Evolutionary conservation across 1,140 invertebrate species (phyloP).

Genomic region (Cotesia glomerata): DNA sequence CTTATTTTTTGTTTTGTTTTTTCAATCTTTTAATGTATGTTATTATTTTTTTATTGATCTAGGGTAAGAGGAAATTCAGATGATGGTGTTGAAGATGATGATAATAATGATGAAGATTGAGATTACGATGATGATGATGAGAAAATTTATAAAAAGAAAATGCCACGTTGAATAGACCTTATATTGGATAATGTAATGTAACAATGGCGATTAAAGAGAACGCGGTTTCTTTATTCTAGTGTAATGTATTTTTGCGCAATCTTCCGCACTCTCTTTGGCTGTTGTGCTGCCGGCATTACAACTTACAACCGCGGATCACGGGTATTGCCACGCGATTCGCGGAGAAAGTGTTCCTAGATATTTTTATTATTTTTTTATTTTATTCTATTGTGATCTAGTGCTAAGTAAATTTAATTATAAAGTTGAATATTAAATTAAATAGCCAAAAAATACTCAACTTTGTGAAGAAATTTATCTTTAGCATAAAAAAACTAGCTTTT

Average conservation of each 20-base stretch:
- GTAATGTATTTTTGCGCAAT: slow-evolving; percentile 15
- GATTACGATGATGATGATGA: neutral
- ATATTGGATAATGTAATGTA: neutral
- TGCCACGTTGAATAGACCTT: neutral
- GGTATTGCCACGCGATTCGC: slow-evolving; percentile 14
- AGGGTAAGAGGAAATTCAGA: no score
- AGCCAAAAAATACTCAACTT: no score
- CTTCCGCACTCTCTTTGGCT: slow-evolving; percentile 1
- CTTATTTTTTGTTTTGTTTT: neutral
- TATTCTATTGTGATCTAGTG: neutral
- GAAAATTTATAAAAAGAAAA: neutral
- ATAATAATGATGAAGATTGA: neutral
- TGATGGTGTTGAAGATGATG: neutral
- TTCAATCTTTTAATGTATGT: no score
- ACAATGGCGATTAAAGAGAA: slow-evolving; percentile 15
- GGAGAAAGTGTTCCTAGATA: slow-evolving; percentile 10
- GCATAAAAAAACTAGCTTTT: no score
- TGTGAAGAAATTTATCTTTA: no score
- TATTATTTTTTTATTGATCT: no score
- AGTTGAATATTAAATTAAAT: no score
- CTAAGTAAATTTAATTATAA: no score
- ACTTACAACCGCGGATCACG: slow-evolving; percentile 1
- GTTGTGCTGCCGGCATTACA: slow-evolving; percentile 7
- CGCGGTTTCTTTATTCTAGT: slow-evolving; percentile 3
- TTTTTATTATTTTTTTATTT: neutral